Base-by-base conservation (phyloP, 64 coral and sea anemone species). In the Platygyra sinensis region DNA sequence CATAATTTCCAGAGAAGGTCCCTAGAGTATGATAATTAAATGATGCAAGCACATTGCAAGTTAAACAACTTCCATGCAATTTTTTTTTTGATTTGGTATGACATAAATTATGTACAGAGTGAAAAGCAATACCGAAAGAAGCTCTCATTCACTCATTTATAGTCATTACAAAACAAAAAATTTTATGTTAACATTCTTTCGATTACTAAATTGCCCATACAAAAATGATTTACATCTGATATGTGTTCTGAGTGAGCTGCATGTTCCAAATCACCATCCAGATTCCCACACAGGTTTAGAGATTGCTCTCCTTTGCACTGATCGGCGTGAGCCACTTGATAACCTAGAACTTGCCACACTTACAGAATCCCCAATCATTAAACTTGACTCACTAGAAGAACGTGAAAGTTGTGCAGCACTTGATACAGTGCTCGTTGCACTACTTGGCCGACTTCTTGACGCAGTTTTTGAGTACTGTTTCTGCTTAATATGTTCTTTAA, bases 271-370 rank as follows among this genome's bases (percentile, higher is more conserved):
- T 90, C 69, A 97, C 95, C 95, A 97, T 19, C 95, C 95, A 46
- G 95, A 57, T 72, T 97, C 95, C 95, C 95, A 97, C 17, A 87
- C 83, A 83, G 95, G 91, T 88, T 77, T 93, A 38, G 87, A 73
- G 31, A 65, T 71, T 62, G 57, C 81, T 91, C 59, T 82, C 36
- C 77, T 88, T 20, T 84, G 87, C n/a, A 42, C 33, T 30, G 76
- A 88, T 88, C 31, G 36, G 10, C 62, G 61, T 72, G 95, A 97
- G 22, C 59, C 71, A 64, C 33, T 80, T 59, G 95, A 94, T 33
- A 39, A 33, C 54, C 83, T 91, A 60, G 95, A 97, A 31, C 95
- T 97, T 55, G 95, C 88, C 10, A 97, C 71, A 78, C 95, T 97
- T 25, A 61, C 72, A 32, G 77, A 91, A 87, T 97, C 92, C 52